phyloP scores from a whole-genome alignment of 92 coral and sea anemone genomes.

The Bergia puertoricense region DNA sequence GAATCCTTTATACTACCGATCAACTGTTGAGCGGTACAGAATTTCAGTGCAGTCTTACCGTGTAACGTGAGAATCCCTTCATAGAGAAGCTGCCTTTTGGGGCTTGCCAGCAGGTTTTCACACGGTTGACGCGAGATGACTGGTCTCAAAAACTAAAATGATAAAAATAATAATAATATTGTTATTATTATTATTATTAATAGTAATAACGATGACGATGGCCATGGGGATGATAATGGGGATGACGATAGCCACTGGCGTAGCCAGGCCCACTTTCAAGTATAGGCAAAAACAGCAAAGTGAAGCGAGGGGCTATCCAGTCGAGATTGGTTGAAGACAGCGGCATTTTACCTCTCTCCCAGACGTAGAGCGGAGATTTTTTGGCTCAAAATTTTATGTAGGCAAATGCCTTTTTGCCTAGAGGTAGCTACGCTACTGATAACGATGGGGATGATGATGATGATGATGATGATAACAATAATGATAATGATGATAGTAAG shows the following conservation, averaged over 20 bases:
- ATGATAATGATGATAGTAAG: neutral
- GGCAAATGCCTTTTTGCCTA: too few relatives aligned
- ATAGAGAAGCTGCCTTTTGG: constrained; percentile 87
- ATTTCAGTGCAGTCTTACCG: constrained; percentile 57
- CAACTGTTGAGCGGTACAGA: neutral
- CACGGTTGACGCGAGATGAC: constrained; percentile 90
- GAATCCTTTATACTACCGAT: constrained; percentile 54
- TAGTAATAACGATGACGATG: neutral
- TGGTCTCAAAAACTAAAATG: constrained; percentile 71
- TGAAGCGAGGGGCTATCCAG: too few relatives aligned
- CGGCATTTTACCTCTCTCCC: too few relatives aligned
- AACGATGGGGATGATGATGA: neutral
- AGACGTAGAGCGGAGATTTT: too few relatives aligned
- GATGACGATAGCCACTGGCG: neutral
- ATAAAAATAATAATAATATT: neutral
- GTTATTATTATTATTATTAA: neutral
- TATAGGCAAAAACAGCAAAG: too few relatives aligned
- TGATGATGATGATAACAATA: neutral
- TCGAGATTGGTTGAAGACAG: too few relatives aligned
- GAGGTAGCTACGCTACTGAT: neutral
- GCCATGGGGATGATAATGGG: neutral
- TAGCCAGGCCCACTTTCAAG: too few relatives aligned
- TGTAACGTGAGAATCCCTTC: constrained; percentile 80
- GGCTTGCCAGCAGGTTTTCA: constrained; percentile 86
- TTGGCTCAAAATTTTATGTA: too few relatives aligned